Conservation (phyloP, 2,888 invertebrate species). For the Tiliacea aurago region DNA sequence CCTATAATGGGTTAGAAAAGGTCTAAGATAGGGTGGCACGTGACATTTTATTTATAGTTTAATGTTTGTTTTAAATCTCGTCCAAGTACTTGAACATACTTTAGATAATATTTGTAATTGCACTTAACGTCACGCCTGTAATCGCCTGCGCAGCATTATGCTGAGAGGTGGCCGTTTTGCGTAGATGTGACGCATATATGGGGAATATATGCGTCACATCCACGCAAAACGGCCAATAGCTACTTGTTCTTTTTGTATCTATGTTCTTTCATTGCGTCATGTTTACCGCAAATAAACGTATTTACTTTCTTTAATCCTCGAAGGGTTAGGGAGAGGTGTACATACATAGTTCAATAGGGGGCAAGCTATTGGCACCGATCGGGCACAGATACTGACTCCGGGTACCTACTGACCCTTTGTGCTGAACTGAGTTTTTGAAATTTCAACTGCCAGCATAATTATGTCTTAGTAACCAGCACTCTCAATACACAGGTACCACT, state of each 20-base stretch:
- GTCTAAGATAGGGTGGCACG: constrained; percentile 4
- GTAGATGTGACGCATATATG: too few relatives aligned
- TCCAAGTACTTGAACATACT: not conserved
- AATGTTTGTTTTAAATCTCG: not conserved
- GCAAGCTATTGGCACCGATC: not conserved
- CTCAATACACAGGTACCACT: constrained; percentile 18
- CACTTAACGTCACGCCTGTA: not conserved
- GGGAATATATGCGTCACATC: too few relatives aligned
- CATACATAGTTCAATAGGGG: not conserved
- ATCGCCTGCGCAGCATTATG: too few relatives aligned
- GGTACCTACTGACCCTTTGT: not conserved
- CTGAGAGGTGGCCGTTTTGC: too few relatives aligned
- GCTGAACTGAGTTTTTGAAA: not conserved
- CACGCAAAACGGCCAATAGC: too few relatives aligned
- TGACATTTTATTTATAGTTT: not conserved
- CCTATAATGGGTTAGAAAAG: constrained; percentile 21
- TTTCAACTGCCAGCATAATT: too few relatives aligned
- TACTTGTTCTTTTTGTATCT: too few relatives aligned
- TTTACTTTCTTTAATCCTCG: too few relatives aligned
- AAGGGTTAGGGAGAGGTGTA: not conserved
- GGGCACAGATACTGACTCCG: not conserved
- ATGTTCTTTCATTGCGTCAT: too few relatives aligned
- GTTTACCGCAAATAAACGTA: too few relatives aligned
- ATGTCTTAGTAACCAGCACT: not conserved
- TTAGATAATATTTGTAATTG: not conserved